Base-by-base conservation (phyloP, 2,888 invertebrate genomes). In the Drosophila ustulata region DNA sequence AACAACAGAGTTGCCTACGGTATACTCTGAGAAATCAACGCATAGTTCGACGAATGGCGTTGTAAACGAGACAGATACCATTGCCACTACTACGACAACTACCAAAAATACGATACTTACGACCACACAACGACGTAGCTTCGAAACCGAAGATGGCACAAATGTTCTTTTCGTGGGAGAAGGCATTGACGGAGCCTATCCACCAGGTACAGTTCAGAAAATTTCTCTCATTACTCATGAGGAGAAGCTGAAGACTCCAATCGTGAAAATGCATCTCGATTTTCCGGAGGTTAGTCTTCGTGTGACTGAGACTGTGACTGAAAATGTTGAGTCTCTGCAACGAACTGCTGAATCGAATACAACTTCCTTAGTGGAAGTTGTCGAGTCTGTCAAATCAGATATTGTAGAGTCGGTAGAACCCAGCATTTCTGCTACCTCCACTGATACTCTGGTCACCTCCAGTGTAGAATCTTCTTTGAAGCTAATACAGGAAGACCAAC, bases 211-310 rank as follows among this genome's bases (percentile, higher is more conserved):
- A 68, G 87, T 89, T 37, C 89, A 90, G 75, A 94, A 93, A 89
- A 94, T 96, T 78, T 94, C 95, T 64, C 92, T 96, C 46, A 96
- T 96, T 74, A 95, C 95, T 4, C 96, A 96, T 68, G 96, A 96
- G 92, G 95, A 96, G 92, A 94, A 95, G 78, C 94, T 94, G 91
- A 92, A 95, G 87, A 94, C 94, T 68, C 95, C 95, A 9, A 94
- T 95, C 47, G 93, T 95, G 92, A 93, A 94, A 91, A 87, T 95
- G 92, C 93, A 95, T 93, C 93, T 95, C 93, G 92, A 95, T 93
- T 93, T 92, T 73, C 92, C 92, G 13, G 88, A 90, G 78, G 89
- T 92, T 66, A 91, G 90, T 67, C 84, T 92, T 69, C 86, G 89
- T 67, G 90, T 92, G 39, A 90, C 89, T 11, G 89, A 92, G 72